Evolutionary conservation across 2,113 vertebrate genomes (phyloP), one percentile per base, ranked within the genome.

Genomic region (Lycaon pictus): DNA sequence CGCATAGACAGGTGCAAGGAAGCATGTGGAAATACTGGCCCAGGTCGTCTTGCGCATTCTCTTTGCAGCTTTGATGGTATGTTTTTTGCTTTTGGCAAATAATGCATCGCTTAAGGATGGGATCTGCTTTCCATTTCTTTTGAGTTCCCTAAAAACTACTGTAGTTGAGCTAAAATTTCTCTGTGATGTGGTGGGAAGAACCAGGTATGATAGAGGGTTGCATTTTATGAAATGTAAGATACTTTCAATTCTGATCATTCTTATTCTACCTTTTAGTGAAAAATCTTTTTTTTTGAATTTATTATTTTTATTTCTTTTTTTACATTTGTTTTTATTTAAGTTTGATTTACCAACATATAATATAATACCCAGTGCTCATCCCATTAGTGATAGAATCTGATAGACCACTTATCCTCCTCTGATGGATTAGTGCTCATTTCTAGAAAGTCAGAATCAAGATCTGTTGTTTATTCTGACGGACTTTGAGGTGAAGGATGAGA

Each of bases 111-210:
- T 58, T 32, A 17, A 5, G 5, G 56, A 12, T 1, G 0, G 1
- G 2, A 12, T 37, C 67, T 87, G n/a, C 67, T 82, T 37, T 87
- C 74, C 4, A 0, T 32, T n/a, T 37, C n/a, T 63, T 72, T 11
- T 43, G 25, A 83, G 43, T 23, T 51, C 3, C 48, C n/a, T n/a
- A 32, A 51, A 58, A 67, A 11, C 7, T 16, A 4, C 11, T 1
- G 11, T 13, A 6, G 23, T 20, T 20, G 63, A 51, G 65, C 74
- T 86, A 1, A 37, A 15, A 4, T 0, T 11, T 7, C 56, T 71
- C 0, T 0, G 27, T 4, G 11, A 7, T 6, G 13, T 1, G n/a
- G 32, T 25, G 3, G 53, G 11, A 63, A 67, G 20, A 60, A 11
- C 5, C 58, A 37, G 9, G n/a, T 20, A 17, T 15, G 23, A 0